Percentiles rank a stretch among this genome's conserved stretches.
These are phyloP conservation scores for Tetramorium bicarinatum DNA, from an alignment of 2,888 invertebrate genomes.

Conservation along the genomic window DNA sequence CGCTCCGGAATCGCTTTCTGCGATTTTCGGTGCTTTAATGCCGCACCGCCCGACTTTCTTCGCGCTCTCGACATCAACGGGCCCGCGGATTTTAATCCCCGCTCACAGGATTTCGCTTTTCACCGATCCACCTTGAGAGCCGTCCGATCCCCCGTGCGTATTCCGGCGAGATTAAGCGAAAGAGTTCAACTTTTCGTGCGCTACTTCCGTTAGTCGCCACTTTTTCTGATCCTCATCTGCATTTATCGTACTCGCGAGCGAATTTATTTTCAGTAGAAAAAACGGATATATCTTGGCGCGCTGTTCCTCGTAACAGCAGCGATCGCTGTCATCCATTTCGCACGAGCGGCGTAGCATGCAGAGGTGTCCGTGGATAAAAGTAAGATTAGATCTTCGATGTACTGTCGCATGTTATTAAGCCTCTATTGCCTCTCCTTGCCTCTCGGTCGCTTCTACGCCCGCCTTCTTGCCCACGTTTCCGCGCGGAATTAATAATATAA, in stretches of 20 bases:
- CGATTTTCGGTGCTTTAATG: conserved; percentile 42
- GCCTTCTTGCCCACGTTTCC: background rate
- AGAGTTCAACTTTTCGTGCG: conserved; percentile 33
- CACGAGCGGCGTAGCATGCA: background rate
- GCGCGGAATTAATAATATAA: conserved; percentile 16
- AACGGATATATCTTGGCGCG: background rate
- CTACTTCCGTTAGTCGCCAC: background rate
- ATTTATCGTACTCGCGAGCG: conserved; percentile 5
- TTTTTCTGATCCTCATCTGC: conserved; percentile 24
- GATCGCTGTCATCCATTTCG: background rate
- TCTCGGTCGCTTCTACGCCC: background rate
- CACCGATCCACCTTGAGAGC: conserved; percentile 36
- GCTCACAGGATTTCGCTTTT: conserved; percentile 43
- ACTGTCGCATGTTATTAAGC: conserved; percentile 8
- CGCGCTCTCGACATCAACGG: conserved; percentile 29
- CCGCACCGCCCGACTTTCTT: conserved; percentile 30
- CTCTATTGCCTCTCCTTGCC: background rate
- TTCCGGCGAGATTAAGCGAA: conserved; percentile 31
- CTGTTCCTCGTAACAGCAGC: background rate
- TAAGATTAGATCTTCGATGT: conserved; percentile 14
- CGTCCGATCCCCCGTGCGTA: background rate
- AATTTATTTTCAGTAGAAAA: background rate
- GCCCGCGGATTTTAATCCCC: conserved; percentile 41
- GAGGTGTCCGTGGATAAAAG: background rate
- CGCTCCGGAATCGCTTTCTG: conserved; percentile 22